Conservation (phyloP, 2,113 vertebrate species). For the Antechinus flavipes region DNA sequence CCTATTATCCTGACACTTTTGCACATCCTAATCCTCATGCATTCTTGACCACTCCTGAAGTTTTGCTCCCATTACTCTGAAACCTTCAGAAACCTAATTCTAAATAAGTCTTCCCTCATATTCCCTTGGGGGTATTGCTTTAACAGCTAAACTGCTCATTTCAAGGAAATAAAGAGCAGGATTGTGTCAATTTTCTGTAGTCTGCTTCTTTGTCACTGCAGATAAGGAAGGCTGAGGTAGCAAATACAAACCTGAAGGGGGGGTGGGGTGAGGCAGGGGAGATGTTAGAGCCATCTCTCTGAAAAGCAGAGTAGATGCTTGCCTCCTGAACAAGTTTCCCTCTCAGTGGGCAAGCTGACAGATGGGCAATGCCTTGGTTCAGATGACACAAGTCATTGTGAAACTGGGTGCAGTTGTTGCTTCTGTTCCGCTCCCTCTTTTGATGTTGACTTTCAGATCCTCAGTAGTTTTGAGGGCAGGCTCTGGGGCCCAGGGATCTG, state of each 20-base stretch:
- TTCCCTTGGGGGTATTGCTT: neutral
- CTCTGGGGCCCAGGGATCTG: conserved; percentile 29
- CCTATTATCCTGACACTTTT: neutral
- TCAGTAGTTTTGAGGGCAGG: conserved; percentile 69
- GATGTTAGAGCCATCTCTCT: neutral
- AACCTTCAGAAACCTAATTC: neutral
- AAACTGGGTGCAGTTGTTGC: conserved; percentile 63
- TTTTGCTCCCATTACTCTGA: neutral
- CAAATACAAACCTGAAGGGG: neutral
- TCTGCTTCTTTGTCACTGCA: neutral
- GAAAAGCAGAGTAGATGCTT: conserved; percentile 31
- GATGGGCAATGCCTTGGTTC: conserved; percentile 56
- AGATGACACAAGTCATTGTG: conserved; percentile 60
- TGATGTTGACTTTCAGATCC: conserved; percentile 65
- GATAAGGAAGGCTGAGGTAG: neutral
- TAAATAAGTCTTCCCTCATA: neutral
- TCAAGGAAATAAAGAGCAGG: neutral
- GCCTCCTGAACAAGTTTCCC: conserved; percentile 50
- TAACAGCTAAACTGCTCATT: neutral
- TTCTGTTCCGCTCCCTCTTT: conserved; percentile 72
- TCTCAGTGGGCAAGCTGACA: neutral
- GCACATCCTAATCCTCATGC: neutral
- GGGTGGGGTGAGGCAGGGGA: neutral
- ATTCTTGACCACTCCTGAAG: neutral
- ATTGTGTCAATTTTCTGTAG: neutral